Evolutionary conservation across 1,140 invertebrate genomes (phyloP), one percentile per base, ranked within the genome.

Genomic region (Drosophila insularis): DNA sequence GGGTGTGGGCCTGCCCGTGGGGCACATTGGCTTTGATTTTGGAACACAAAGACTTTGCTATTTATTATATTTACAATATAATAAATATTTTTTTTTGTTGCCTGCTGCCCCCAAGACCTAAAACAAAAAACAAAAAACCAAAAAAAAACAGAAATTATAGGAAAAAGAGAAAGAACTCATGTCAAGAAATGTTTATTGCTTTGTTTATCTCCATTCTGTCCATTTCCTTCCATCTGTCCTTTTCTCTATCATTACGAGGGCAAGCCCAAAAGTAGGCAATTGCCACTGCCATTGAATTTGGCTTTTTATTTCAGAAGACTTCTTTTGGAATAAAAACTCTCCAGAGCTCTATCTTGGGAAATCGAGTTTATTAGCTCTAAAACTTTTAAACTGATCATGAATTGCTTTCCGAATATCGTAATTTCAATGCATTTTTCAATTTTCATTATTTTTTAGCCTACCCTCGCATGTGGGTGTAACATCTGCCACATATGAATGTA

Each of bases 61-160:
- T 84, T 84, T 76, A 84, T 84, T 84, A 85, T 80, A 84, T 84
- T 84, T 77, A 85, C 80, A 84, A 85, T 85, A 76, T 84, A 80
- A 85, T 85, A 84, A 84, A 84, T 84, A 84, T 85, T 85, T 84
- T 85, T 84, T 75, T 40, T 59, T 67, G n/a, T 50, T 17, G 43
- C 43, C 43, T 50, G 50, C 37, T 54, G 54, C 59, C 58, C 58
- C 40, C 43, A 60, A 55, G 13, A 60, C 35, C 60, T 39, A 60
- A 23, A 70, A 70, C 53, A 40, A 60, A 46, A 64, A 40, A 63
- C 43, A 59, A 80, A 68, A 21, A 40, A 39, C 1, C 10, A 79
- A 53, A 19, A 23, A 14, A n/a, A 14, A 27, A 62, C 31, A 62
- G 43, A 19, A 14, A 32, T 17, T 17, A 55, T 10, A 14, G 13